A percentile compares a stretch with the other conserved stretches of the same genome.
phyloP scores from a whole-genome alignment of 2,888 invertebrate genomes.

The Epinotia brunnichana region DNA sequence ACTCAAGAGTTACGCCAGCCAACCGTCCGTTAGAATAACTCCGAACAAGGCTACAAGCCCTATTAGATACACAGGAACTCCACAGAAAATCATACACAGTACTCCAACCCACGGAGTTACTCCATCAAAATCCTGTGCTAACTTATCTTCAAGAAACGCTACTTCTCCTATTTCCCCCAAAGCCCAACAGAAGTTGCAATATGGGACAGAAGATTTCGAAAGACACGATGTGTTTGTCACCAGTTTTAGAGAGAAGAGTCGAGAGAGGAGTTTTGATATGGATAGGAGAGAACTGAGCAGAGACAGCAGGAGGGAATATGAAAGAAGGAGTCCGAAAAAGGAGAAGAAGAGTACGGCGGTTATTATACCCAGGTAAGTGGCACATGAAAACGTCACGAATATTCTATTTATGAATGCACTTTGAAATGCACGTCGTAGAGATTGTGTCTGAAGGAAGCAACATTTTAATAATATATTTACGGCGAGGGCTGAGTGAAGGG shows the following conservation, averaged over 20 bases:
- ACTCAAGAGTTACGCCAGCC: constrained; percentile 77
- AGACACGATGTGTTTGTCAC: constrained; percentile 76
- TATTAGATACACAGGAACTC: constrained; percentile 59
- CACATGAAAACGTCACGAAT: too few relatives aligned
- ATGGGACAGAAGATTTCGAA: constrained; percentile 69
- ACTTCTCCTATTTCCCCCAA: constrained; percentile 78
- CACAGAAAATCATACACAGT: constrained; percentile 69
- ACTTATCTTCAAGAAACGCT: constrained; percentile 59
- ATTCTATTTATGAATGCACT: too few relatives aligned
- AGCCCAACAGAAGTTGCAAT: constrained; percentile 84
- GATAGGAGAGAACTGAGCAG: constrained; percentile 67
- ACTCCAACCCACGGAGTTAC: constrained; percentile 75
- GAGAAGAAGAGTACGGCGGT: constrained; percentile 76
- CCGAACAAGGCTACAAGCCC: constrained; percentile 66
- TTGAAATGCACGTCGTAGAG: too few relatives aligned
- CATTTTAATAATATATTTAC: too few relatives aligned
- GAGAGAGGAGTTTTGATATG: constrained; percentile 65
- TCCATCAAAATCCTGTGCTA: constrained; percentile 81
- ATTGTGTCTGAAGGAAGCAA: too few relatives aligned
- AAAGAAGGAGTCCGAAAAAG: constrained; percentile 59
- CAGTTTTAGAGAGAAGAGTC: constrained; percentile 69
- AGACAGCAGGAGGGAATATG: constrained; percentile 67
- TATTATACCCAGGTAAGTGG: constrained; percentile 77
- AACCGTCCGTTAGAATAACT: constrained; percentile 78
- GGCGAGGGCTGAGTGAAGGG: too few relatives aligned